phyloP scores from a whole-genome alignment of 2,797 vertebrate species.

The Tadarida brasiliensis region DNA sequence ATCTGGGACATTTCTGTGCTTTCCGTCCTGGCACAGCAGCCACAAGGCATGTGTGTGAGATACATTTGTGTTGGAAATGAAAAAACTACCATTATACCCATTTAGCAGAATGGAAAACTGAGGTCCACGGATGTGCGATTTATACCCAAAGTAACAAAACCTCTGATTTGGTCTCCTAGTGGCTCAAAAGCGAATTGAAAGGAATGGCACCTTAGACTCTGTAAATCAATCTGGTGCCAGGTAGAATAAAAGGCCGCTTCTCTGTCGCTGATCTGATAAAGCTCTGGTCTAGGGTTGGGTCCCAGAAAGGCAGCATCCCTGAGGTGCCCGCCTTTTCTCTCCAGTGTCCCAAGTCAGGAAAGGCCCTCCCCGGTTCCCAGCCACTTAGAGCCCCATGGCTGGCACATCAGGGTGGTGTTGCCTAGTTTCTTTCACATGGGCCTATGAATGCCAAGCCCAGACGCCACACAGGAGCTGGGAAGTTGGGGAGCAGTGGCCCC shows the following conservation, averaged over 20 bases:
- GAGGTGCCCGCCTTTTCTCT: accelerated
- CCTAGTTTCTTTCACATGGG: neutral
- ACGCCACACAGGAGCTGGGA: neutral
- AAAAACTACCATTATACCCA: neutral
- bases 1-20: neutral
- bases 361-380: neutral
- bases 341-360: neutral
- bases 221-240: neutral
- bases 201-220: neutral
- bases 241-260: neutral
- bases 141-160: neutral
- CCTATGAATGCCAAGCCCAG: neutral
- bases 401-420: accelerated
- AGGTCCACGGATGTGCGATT: neutral
- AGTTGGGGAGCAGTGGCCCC: neutral
- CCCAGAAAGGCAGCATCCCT: neutral
- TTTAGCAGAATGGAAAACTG: neutral
- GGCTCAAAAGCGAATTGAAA: neutral
- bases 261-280: neutral
- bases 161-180: neutral
- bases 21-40: neutral
- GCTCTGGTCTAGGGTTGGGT: neutral
- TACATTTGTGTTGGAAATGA: neutral
- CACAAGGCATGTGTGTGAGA: neutral
- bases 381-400: too few species aligned